These are phyloP conservation scores for Oryzias sinensis DNA, from an alignment of 2,797 vertebrate species.

Conservation along the genomic window DNA sequence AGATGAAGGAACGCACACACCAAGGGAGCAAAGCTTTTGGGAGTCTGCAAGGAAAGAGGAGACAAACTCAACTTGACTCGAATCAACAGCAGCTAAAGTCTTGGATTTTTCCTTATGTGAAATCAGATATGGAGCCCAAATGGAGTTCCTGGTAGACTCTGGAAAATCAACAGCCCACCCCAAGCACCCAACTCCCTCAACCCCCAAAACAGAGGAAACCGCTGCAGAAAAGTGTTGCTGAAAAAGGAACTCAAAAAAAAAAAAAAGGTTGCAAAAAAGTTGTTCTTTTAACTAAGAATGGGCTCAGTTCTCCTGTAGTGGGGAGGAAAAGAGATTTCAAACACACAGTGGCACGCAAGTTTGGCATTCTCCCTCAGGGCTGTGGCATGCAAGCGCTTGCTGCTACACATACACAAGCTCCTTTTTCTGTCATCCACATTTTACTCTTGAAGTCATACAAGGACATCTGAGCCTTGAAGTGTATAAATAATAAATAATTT, in stretches of 20 bases:
- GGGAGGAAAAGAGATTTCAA: conserved; percentile 77
- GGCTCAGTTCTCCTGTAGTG: conserved; percentile 74
- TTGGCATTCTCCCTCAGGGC: conserved; percentile 75
- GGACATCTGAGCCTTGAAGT: conserved; percentile 30
- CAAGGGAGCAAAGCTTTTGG: conserved; percentile 55
- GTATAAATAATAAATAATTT: too few species aligned
- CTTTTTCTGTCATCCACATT: conserved; percentile 75
- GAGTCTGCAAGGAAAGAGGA: conserved; percentile 74
- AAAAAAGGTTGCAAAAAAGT: conserved; percentile 60
- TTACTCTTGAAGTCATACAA: conserved; percentile 75
- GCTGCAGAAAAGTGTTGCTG: conserved; percentile 65
- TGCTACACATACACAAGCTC: conserved; percentile 72
- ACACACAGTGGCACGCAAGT: conserved; percentile 80
- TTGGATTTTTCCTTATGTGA: conserved; percentile 73
- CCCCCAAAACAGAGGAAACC: conserved; percentile 65
- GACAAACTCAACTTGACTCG: conserved; percentile 72
- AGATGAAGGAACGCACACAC: conserved; percentile 34
- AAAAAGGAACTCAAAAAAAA: conserved; percentile 34
- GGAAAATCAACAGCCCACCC: conserved; percentile 73
- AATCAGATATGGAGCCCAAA: conserved; percentile 74
- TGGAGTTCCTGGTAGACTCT: conserved; percentile 67
- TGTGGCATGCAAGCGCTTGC: conserved; percentile 77
- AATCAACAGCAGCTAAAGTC: conserved; percentile 77
- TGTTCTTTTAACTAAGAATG: conserved; percentile 68
- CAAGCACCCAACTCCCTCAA: conserved; percentile 55